Percentiles rank a stretch among this genome's conserved stretches.
phyloP scores from a whole-genome alignment of 2,113 vertebrate species.

The Polyodon spathula region DNA sequence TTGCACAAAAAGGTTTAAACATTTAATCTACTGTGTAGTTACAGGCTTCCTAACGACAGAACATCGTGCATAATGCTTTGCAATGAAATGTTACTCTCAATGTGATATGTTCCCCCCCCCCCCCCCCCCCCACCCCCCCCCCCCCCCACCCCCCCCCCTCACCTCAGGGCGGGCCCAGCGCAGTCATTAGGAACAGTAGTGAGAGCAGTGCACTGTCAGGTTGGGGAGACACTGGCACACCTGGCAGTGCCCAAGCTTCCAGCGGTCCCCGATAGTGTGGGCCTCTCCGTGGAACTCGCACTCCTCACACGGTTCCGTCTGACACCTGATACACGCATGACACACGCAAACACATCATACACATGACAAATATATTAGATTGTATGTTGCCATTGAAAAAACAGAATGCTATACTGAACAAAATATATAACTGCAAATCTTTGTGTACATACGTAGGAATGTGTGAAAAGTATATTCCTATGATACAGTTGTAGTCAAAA shows the following conservation, averaged over 20 bases:
- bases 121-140: too few relatives aligned
- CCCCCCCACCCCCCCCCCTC: constrained; percentile 5
- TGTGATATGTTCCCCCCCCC: too few relatives aligned
- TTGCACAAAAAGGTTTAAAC: too few relatives aligned
- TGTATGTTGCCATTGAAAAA: background rate
- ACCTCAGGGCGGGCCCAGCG: constrained; percentile 70
- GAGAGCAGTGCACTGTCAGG: constrained; percentile 51
- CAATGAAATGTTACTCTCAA: too few relatives aligned
- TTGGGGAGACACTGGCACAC: constrained; percentile 69
- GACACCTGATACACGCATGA: constrained; percentile 55
- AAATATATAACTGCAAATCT: too few relatives aligned
- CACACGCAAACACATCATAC: constrained; percentile 13
- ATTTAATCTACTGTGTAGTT: too few relatives aligned
- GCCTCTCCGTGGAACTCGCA: constrained; percentile 56
- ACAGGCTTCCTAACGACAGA: too few relatives aligned
- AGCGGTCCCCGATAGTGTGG: constrained; percentile 57
- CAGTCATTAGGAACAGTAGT: constrained; percentile 58
- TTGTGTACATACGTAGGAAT: too few relatives aligned
- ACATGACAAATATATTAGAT: constrained; percentile 7
- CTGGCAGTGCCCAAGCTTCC: constrained; percentile 58
- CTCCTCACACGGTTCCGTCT: constrained; percentile 59
- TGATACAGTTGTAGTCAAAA: too few relatives aligned
- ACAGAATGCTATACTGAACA: too few relatives aligned
- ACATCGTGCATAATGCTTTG: too few relatives aligned
- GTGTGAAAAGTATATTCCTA: too few relatives aligned